These are phyloP conservation scores for Mormyrus iriodes DNA, from an alignment of 2,113 vertebrate genomes.

Conservation along the genomic window DNA sequence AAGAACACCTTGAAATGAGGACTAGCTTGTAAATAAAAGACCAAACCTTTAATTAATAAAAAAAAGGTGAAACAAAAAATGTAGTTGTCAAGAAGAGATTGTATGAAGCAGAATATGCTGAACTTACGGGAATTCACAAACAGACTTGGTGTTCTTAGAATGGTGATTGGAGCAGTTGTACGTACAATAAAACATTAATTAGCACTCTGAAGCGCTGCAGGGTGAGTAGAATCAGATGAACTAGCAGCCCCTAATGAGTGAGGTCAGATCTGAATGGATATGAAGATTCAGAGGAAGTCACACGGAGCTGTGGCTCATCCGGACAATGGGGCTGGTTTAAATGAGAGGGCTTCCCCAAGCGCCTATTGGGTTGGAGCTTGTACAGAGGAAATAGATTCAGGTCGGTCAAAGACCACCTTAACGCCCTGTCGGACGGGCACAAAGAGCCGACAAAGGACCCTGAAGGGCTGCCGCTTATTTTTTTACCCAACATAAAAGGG, in stretches of 20 bases:
- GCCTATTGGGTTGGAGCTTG: slow-evolving; percentile 58
- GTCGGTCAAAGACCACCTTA: slow-evolving; percentile 16
- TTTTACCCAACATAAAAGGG: not conserved
- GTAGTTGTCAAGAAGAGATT: not conserved
- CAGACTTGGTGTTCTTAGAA: not conserved
- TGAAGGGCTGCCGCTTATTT: not conserved
- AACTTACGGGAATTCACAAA: not conserved
- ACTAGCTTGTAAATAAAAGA: not conserved
- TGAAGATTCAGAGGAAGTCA: not conserved
- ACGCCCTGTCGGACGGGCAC: not conserved
- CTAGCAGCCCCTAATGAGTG: not conserved
- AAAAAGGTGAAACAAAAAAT: not conserved
- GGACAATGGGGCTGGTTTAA: slow-evolving; percentile 17
- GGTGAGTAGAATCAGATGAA: not conserved
- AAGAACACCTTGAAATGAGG: not conserved
- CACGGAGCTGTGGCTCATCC: slow-evolving; percentile 3
- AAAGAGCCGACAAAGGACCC: not conserved
- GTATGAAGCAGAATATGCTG: not conserved
- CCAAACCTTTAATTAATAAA: not conserved
- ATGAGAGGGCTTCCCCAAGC: slow-evolving; percentile 50
- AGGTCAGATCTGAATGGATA: slow-evolving; percentile 17
- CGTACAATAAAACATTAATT: not conserved
- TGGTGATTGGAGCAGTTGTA: not conserved
- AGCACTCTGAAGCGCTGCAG: not conserved
- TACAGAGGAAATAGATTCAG: slow-evolving; percentile 47